A percentile compares a stretch with the other conserved stretches of the same genome.
Evolutionary conservation across 2,113 vertebrate genomes (phyloP).

Genomic region (Picathartes gymnocephalus): DNA sequence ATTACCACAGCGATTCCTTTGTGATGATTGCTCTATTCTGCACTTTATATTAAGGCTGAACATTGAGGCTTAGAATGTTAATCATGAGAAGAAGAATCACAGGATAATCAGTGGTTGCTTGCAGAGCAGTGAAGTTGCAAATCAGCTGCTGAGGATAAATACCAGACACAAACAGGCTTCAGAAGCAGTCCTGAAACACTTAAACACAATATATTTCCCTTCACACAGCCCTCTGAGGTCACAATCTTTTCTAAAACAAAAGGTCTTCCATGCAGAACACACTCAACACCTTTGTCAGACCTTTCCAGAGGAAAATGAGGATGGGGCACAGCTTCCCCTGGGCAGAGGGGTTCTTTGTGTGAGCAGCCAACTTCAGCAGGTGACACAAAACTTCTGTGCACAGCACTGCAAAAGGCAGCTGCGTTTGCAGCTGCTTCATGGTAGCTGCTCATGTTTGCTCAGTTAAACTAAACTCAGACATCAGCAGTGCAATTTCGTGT

Average conservation of each 20-base stretch:
- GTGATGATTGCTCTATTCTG: neutral
- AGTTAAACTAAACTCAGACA: neutral
- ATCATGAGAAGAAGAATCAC: neutral
- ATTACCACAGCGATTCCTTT: neutral
- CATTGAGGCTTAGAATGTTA: neutral
- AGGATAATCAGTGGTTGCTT: neutral
- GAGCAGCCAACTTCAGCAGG: neutral
- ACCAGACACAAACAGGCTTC: neutral
- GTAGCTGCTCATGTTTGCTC: neutral
- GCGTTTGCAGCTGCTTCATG: neutral
- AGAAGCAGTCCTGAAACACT: neutral
- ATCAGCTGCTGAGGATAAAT: slow-evolving; percentile 7
- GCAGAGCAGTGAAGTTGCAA: neutral
- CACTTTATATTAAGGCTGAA: neutral
- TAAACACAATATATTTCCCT: neutral
- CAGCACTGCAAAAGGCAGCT: neutral
- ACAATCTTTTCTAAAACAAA: neutral
- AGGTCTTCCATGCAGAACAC: neutral
- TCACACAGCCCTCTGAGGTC: neutral
- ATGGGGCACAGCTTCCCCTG: neutral
- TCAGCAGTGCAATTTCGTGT: neutral
- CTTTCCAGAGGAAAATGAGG: neutral
- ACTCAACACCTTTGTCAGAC: neutral
- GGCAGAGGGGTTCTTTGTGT: neutral
- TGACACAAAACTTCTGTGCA: accelerated